These are phyloP conservation scores for Passer domesticus DNA, from an alignment of 2,113 vertebrate species.

Conservation along the genomic window DNA sequence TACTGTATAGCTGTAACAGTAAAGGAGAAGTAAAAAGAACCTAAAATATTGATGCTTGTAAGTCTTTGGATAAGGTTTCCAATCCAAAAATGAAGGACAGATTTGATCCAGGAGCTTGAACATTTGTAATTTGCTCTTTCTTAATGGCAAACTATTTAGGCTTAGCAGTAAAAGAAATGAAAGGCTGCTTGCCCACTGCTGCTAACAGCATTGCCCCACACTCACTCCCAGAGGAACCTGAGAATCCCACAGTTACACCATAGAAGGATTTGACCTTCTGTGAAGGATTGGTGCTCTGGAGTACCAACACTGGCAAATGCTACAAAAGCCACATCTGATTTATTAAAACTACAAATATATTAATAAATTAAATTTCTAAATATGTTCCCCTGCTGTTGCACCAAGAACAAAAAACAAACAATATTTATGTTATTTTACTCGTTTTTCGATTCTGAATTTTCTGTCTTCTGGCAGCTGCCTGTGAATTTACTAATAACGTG, in stretches of 20 bases:
- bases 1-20: background rate
- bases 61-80: background rate
- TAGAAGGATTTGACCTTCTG: background rate
- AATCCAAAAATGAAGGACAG: background rate
- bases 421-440: conserved; percentile 61
- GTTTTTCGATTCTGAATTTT: conserved; percentile 66
- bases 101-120: background rate
- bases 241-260: background rate
- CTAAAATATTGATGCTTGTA: background rate
- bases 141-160: conserved; percentile 20
- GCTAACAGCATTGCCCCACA: background rate
- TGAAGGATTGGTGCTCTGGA: background rate
- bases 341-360: conserved; percentile 71
- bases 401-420: conserved; percentile 59
- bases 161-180: conserved; percentile 7
- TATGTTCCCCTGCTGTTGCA: conserved; percentile 41
- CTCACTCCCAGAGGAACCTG: background rate
- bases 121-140: background rate
- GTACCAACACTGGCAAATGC: background rate
- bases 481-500: conserved; percentile 59
- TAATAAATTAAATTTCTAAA: conserved; percentile 62
- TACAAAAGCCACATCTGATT: conserved; percentile 57
- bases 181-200: background rate
- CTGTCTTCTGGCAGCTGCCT: conserved; percentile 68
- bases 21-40: background rate